phyloP scores from a whole-genome alignment of 2,113 vertebrate species.

The Psilopsiagon aurifrons region DNA sequence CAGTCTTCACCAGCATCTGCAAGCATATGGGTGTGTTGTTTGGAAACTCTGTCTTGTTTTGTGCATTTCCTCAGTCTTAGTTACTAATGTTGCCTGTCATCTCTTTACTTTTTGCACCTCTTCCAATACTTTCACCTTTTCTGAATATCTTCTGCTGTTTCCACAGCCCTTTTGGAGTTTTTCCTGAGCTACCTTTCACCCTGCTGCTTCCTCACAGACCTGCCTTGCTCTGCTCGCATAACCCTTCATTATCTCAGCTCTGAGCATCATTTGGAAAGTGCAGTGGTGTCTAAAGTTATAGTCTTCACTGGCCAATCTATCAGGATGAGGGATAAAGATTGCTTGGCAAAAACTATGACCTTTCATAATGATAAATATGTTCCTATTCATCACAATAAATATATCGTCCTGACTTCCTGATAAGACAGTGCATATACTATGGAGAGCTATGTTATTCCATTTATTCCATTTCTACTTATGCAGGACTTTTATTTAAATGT shows the following conservation, averaged over 20 bases:
- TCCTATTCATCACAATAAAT: conserved; percentile 17
- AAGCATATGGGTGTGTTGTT: neutral
- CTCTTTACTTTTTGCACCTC: neutral
- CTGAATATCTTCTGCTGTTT: neutral
- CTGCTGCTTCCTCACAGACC: neutral
- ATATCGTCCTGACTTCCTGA: neutral
- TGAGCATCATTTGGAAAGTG: neutral
- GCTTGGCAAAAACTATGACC: conserved; percentile 18
- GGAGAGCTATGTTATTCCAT: neutral
- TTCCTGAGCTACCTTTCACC: neutral
- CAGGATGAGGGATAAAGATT: conserved; percentile 7
- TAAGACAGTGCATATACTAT: neutral
- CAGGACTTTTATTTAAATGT: neutral
- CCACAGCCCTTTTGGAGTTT: neutral
- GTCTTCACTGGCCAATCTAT: neutral
- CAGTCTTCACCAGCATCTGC: neutral
- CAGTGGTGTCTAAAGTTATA: neutral
- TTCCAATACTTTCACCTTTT: neutral
- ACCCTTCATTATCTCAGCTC: neutral
- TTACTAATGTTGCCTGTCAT: neutral
- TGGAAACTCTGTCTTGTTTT: neutral
- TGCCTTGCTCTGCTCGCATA: neutral
- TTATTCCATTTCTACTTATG: neutral
- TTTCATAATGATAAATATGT: conserved; percentile 38
- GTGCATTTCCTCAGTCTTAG: neutral